Base-by-base conservation (phyloP, 2,888 invertebrate genomes). In the Thymelicus acteon region DNA sequence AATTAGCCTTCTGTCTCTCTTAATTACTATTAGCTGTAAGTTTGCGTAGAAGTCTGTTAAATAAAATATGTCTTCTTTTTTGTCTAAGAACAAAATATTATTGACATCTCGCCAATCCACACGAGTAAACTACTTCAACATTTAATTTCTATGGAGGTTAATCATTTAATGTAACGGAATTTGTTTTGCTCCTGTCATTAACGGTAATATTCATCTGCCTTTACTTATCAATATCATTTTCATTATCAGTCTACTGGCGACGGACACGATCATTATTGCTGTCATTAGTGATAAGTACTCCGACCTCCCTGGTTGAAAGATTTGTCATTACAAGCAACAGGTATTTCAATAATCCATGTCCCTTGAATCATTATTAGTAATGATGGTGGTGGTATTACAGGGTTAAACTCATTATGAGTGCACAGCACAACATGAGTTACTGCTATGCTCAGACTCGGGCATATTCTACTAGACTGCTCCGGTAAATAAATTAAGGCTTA, bases 241-340 rank as follows among this genome's bases (percentile, higher is more conserved):
- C 15, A 52, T 31, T 31, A 31, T 31, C 57, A 31, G 6, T 24
- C 1, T 4, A 57, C 57, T 5, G 12, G 57, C 12, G 12, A 31
- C 57, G 31, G 57, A 31, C 31, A 57, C 6, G 31, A 31, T 13
- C 31, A 57, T 57, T 6, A 57, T 15, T 15, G n/a, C 7, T 6
- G 12, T 52, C 19, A 52, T 52, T 52, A 19, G 15, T 52, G 49
- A 52, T 52, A 52, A 15, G 49, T 31, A 57, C 57, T 6, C 13
- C 57, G 57, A 57, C 57, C 57, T 57, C 57, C 57, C 57, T 10
- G 57, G 57, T 57, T 37, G 67, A 24, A 31, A 31, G 58, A 48
- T 58, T 37, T 37, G 15, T 66, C 66, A 58, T 67, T 60, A 60
- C 12, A 19, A 19, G 67, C 60, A 67, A 60, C 60, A 40, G 60